These are phyloP conservation scores for Crossaster papposus DNA, from an alignment of 53 echinoderm and acorn worm species.

Conservation along the genomic window DNA sequence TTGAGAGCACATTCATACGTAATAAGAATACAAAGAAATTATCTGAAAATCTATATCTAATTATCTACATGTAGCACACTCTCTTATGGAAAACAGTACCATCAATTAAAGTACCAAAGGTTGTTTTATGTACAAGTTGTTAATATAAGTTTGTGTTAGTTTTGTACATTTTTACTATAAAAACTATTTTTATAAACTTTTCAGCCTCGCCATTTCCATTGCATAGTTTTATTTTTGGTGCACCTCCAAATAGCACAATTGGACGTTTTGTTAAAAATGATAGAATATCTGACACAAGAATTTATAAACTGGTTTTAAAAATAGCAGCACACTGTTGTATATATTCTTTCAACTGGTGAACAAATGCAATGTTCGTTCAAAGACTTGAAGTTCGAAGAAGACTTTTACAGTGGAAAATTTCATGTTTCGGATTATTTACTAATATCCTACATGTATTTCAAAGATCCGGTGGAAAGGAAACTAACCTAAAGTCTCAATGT, in stretches of 20 bases:
- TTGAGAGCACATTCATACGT: neutral
- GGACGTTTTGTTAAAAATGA: neutral
- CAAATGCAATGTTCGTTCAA: neutral
- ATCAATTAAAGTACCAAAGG: conserved; percentile 34
- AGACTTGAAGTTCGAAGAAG: neutral
- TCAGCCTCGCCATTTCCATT: conserved; percentile 42
- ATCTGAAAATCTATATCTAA: conserved; percentile 1
- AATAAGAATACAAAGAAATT: conserved; percentile 5
- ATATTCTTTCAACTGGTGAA: neutral
- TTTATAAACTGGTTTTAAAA: neutral
- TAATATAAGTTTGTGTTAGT: conserved; percentile 40
- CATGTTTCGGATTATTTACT: too few species aligned
- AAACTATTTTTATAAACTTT: conserved; percentile 39
- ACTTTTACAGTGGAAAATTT: too few species aligned
- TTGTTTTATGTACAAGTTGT: conserved; percentile 52
- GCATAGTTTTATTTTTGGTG: conserved; percentile 28
- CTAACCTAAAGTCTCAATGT: too few species aligned
- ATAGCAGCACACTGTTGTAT: neutral
- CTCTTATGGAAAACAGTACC: conserved; percentile 16
- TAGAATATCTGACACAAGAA: neutral
- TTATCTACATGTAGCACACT: conserved; percentile 44
- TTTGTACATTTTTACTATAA: conserved; percentile 30
- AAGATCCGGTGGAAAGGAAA: too few species aligned
- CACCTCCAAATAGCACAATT: conserved; percentile 27
- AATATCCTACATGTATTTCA: too few species aligned